A percentile compares a stretch with the other conserved stretches of the same genome.
Evolutionary conservation across 2,888 invertebrate genomes (phyloP).

Genomic region (Cheilosia scutellata): DNA sequence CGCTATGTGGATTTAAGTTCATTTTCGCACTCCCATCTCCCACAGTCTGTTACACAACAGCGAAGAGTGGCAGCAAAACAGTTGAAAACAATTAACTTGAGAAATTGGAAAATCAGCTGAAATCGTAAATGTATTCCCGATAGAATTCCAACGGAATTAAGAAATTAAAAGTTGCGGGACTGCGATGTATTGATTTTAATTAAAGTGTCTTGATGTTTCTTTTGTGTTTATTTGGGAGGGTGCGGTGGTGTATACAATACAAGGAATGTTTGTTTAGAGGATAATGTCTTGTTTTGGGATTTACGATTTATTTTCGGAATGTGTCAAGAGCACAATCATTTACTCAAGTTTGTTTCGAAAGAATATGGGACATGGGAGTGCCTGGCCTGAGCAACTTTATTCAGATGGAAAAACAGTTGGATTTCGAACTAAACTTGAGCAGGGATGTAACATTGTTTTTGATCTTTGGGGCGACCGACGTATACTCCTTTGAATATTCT

Average conservation of each 20-base stretch:
- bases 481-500: neutral
- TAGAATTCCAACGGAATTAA: conserved; percentile 64
- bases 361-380: neutral
- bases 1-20: conserved; percentile 18
- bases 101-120: conserved; percentile 72
- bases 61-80: conserved; percentile 16
- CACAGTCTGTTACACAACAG: conserved; percentile 58
- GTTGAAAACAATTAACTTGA: conserved; percentile 71
- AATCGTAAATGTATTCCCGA: conserved; percentile 51
- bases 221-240: neutral
- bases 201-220: conserved; percentile 47
- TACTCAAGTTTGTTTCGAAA: conserved; percentile 2
- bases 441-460: conserved; percentile 16
- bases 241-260: neutral
- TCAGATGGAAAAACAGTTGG: neutral
- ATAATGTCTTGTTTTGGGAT: conserved; percentile 22
- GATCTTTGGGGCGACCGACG: neutral
- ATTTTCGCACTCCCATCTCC: conserved; percentile 43
- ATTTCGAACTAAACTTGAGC: conserved; percentile 15
- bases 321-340: conserved; percentile 38
- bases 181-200: conserved; percentile 58
- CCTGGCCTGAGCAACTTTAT: conserved; percentile 2
- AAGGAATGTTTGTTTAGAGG: conserved; percentile 18
- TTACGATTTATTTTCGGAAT: conserved; percentile 44
- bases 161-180: conserved; percentile 63